Percentiles rank a stretch among this genome's conserved stretches.
Evolutionary conservation across 2,113 vertebrate genomes (phyloP).

Genomic region (Hoplias malabaricus): DNA sequence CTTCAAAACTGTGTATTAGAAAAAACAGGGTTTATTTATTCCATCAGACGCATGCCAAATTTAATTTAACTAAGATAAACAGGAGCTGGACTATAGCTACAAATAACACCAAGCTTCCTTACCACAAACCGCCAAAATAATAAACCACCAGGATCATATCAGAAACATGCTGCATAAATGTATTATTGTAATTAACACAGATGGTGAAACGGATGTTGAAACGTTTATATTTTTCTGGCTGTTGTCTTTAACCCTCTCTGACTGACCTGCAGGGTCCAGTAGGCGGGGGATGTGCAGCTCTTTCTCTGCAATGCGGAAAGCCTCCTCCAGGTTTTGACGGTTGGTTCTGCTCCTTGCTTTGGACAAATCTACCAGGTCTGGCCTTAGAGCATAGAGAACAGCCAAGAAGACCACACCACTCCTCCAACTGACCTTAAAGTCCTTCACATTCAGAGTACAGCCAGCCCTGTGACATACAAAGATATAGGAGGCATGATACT

Average conservation of each 20-base stretch:
- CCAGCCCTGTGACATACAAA: constrained; percentile 68
- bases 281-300: constrained; percentile 87
- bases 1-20: too few relatives aligned
- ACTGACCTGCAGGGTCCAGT: constrained; percentile 87
- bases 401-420: constrained; percentile 89
- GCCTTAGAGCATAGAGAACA: constrained; percentile 81
- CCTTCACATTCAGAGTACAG: constrained; percentile 79
- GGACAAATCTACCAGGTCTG: constrained; percentile 83
- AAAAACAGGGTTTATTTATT: too few relatives aligned
- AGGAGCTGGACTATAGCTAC: too few relatives aligned
- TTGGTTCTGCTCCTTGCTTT: constrained; percentile 80
- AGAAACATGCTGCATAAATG: background rate
- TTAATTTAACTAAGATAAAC: too few relatives aligned
- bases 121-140: too few relatives aligned
- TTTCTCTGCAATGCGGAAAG: constrained; percentile 84
- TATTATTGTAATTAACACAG: background rate
- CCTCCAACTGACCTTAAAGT: constrained; percentile 94
- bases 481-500: background rate
- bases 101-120: too few relatives aligned
- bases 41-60: too few relatives aligned
- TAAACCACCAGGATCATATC: too few relatives aligned
- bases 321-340: constrained; percentile 89
- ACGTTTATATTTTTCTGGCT: background rate
- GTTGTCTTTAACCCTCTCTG: too few relatives aligned
- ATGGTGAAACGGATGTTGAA: too few relatives aligned